These are phyloP conservation scores for Zosterops lateralis DNA, from an alignment of 2,113 vertebrate species.

Conservation along the genomic window DNA sequence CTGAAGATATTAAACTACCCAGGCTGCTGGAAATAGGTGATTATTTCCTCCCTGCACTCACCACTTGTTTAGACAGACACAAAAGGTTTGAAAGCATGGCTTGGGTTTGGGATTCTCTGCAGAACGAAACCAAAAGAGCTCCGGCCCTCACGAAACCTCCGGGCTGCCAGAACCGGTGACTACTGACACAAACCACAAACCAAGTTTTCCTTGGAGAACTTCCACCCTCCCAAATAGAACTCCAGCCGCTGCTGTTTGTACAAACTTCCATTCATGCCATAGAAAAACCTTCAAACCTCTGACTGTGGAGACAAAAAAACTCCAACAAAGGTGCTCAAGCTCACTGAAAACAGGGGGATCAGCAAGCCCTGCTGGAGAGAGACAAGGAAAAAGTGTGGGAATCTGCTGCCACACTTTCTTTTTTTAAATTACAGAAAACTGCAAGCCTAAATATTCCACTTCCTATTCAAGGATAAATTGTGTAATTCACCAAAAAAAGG, in stretches of 20 bases:
- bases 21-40: background rate
- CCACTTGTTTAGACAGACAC: background rate
- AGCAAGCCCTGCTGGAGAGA: background rate
- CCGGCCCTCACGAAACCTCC: background rate
- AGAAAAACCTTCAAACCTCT: background rate
- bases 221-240: conserved; percentile 21
- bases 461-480: conserved; percentile 30
- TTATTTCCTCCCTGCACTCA: background rate
- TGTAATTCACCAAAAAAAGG: conserved; percentile 23
- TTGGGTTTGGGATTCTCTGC: background rate
- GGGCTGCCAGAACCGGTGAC: background rate
- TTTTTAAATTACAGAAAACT: background rate
- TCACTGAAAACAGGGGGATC: background rate
- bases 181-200: conserved; percentile 8
- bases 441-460: conserved; percentile 34
- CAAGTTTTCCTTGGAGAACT: conserved; percentile 21
- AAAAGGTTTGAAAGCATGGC: background rate
- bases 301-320: background rate
- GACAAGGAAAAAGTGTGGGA: background rate
- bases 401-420: background rate
- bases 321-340: background rate
- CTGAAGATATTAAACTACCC: background rate
- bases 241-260: background rate
- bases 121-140: background rate
- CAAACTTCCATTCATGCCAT: background rate